These are phyloP conservation scores for Regulus satrapa DNA, from an alignment of 2,113 vertebrate species.

Conservation along the genomic window DNA sequence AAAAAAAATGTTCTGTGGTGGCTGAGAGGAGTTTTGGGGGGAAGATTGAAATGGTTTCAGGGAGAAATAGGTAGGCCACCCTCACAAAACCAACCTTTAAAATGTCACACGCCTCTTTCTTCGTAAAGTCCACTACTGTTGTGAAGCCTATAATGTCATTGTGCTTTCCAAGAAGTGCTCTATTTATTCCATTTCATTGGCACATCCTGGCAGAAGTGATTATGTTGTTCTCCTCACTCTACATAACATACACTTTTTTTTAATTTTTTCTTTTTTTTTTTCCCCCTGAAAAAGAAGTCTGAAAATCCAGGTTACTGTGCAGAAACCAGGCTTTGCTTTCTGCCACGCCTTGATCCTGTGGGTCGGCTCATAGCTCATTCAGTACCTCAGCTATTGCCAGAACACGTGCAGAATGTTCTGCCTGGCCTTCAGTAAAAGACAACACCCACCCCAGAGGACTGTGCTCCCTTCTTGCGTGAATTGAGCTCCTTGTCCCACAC, in stretches of 20 bases:
- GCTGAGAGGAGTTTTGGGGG: rapidly evolving
- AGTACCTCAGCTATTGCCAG: rapidly evolving
- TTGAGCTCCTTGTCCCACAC: not conserved
- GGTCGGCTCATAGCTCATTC: not conserved
- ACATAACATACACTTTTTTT: not conserved
- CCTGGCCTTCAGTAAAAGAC: not conserved
- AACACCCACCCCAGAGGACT: not conserved
- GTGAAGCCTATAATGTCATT: not conserved
- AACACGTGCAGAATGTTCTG: not conserved
- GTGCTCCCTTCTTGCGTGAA: too few relatives aligned
- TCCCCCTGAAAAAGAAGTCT: not conserved
- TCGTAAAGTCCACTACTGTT: not conserved
- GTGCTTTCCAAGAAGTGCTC: not conserved
- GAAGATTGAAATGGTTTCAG: too few relatives aligned
- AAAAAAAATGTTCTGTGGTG: not conserved
- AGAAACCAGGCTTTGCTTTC: not conserved
- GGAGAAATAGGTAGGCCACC: not conserved
- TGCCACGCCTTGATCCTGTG: not conserved
- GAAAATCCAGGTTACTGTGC: not conserved
- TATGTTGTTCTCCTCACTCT: not conserved
- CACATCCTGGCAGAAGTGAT: not conserved
- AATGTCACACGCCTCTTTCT: too few relatives aligned
- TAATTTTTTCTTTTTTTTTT: too few relatives aligned
- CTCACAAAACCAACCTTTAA: too few relatives aligned
- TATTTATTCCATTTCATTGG: not conserved